Conservation (phyloP, 2,113 vertebrate genomes). For the Colistium nudipinnis region DNA sequence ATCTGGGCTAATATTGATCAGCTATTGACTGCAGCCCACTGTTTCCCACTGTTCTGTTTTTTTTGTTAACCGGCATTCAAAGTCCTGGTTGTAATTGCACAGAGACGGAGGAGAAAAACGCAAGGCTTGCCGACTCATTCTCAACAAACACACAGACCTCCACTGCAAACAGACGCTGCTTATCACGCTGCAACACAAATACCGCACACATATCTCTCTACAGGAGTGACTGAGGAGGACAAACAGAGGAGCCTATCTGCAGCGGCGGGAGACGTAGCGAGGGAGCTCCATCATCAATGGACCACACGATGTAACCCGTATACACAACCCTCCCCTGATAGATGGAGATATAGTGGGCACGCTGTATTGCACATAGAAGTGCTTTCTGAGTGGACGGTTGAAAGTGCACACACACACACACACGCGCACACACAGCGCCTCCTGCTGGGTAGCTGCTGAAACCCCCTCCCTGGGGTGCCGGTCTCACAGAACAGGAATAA, state of each 20-base stretch:
- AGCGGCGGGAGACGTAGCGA: constrained; percentile 1
- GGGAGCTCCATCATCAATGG: constrained; percentile 11
- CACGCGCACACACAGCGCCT: constrained; percentile 76
- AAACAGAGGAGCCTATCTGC: constrained; percentile 2
- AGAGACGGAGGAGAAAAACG: constrained; percentile 50
- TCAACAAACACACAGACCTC: constrained; percentile 30
- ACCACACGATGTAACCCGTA: constrained; percentile 32
- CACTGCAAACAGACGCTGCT: constrained; percentile 37
- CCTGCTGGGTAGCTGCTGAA: constrained; percentile 77
- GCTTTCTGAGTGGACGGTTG: constrained; percentile 49
- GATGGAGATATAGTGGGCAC: constrained; percentile 45
- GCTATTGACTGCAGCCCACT: constrained; percentile 68
- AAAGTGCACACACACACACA: constrained; percentile 63
- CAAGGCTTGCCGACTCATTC: constrained; percentile 30
- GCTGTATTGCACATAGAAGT: constrained; percentile 47
- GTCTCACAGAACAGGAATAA: constrained; percentile 37
- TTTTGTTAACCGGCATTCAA: constrained; percentile 37
- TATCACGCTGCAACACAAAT: constrained; percentile 24
- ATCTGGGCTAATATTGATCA: constrained; percentile 79
- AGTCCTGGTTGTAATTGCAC: constrained; percentile 56
- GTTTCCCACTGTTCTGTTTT: constrained; percentile 38
- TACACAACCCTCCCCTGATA: constrained; percentile 44
- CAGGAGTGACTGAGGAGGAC: background rate
- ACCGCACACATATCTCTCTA: constrained; percentile 19
- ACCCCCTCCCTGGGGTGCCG: constrained; percentile 55